These are phyloP conservation scores for Cydia pomonella DNA, from an alignment of 1,140 invertebrate species.

Conservation along the genomic window DNA sequence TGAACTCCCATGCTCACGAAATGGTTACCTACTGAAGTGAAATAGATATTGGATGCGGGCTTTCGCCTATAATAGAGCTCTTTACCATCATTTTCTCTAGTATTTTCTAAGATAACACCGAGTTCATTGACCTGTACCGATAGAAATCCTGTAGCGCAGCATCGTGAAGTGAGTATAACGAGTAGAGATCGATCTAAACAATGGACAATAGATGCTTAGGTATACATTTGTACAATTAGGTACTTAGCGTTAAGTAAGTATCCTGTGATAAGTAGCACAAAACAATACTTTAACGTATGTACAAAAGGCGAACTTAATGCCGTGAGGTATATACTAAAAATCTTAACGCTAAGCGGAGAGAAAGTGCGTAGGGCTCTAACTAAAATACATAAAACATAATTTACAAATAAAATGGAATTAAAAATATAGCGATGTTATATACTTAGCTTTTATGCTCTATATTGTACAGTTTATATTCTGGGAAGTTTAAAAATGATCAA, in stretches of 20 bases:
- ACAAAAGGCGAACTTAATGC: too few species aligned
- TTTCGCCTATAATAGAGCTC: slow-evolving; percentile 3
- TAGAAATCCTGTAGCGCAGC: not conserved
- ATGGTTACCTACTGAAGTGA: not conserved
- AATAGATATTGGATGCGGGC: not conserved
- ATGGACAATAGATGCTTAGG: not conserved
- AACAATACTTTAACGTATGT: not conserved
- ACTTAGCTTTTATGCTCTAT: not conserved
- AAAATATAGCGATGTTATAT: not conserved
- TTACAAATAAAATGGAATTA: not conserved
- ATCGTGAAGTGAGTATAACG: not conserved
- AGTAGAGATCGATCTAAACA: not conserved
- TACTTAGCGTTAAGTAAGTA: not conserved
- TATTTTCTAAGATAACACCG: slow-evolving; percentile 22
- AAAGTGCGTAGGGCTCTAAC: not conserved
- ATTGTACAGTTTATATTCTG: too few species aligned
- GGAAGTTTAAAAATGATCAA: too few species aligned
- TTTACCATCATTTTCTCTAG: slow-evolving; percentile 8
- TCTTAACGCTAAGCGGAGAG: not conserved
- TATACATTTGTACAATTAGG: not conserved
- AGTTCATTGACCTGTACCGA: slow-evolving; percentile 5
- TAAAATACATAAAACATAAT: not conserved
- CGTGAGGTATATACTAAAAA: too few species aligned
- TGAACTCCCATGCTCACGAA: not conserved
- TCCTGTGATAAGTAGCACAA: not conserved